Conservation (phyloP, 2,113 vertebrate species). For the Ptyas mucosa region DNA sequence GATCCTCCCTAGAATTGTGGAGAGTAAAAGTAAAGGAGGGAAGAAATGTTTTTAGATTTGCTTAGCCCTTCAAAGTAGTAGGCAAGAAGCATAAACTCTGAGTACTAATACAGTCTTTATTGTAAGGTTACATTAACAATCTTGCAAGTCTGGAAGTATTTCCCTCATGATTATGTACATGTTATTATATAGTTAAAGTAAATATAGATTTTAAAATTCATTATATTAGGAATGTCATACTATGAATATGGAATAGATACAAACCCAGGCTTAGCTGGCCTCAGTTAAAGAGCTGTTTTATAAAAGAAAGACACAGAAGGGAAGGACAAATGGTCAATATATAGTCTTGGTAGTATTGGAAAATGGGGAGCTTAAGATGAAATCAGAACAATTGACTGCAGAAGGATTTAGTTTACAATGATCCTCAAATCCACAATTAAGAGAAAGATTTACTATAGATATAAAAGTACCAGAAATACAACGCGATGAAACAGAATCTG, state of each 20-base stretch:
- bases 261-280: neutral
- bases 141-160: neutral
- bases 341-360: neutral
- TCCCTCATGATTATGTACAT: neutral
- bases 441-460: neutral
- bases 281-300: neutral
- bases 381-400: neutral
- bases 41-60: neutral
- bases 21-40: neutral
- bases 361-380: neutral
- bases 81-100: neutral
- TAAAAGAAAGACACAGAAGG: neutral
- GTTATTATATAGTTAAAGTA: neutral
- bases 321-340: neutral
- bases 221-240: neutral
- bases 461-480: neutral
- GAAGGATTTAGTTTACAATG: neutral
- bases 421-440: neutral
- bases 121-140: neutral
- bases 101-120: neutral
- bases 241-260: neutral
- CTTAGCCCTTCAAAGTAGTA: neutral
- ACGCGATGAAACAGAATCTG: neutral
- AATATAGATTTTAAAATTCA: neutral
- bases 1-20: neutral